Conservation (phyloP, 2,888 invertebrate genomes). For the Hoplodrina blanda region DNA sequence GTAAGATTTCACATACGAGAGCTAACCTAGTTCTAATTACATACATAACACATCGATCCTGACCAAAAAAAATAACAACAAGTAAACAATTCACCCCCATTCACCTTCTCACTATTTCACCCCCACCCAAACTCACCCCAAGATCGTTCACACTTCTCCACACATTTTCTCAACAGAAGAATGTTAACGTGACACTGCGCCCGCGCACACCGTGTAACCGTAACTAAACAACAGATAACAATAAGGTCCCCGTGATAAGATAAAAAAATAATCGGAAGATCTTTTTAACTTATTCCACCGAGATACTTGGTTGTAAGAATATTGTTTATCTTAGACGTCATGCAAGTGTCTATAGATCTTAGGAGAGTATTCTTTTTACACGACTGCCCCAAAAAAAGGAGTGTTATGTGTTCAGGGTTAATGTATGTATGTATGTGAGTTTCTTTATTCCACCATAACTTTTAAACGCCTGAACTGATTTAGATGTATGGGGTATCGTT, state of each 20-base stretch:
- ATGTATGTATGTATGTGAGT: too few relatives aligned
- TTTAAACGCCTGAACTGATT: too few relatives aligned
- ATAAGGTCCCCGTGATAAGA: constrained; percentile 74
- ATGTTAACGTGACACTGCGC: constrained; percentile 54
- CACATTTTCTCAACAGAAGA: constrained; percentile 37
- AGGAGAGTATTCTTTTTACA: neutral
- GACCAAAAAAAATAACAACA: neutral
- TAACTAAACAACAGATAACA: constrained; percentile 65
- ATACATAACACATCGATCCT: too few relatives aligned
- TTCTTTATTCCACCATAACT: too few relatives aligned
- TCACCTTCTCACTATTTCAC: neutral
- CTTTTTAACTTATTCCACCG: constrained; percentile 73
- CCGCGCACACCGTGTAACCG: constrained; percentile 52
- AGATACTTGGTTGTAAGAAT: constrained; percentile 56
- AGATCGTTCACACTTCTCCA: constrained; percentile 31
- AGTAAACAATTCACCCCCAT: neutral
- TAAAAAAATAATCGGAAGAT: constrained; percentile 80
- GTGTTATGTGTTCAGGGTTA: too few relatives aligned
- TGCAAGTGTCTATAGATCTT: constrained; percentile 17
- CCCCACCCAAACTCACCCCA: constrained; percentile 27
- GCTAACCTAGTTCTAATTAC: too few relatives aligned
- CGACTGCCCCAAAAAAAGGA: too few relatives aligned
- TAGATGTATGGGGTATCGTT: too few relatives aligned
- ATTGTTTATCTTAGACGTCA: constrained; percentile 44
- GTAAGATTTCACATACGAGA: too few relatives aligned